These are phyloP conservation scores for Baronia brevicornis DNA, from an alignment of 2,888 invertebrate species.

Conservation along the genomic window DNA sequence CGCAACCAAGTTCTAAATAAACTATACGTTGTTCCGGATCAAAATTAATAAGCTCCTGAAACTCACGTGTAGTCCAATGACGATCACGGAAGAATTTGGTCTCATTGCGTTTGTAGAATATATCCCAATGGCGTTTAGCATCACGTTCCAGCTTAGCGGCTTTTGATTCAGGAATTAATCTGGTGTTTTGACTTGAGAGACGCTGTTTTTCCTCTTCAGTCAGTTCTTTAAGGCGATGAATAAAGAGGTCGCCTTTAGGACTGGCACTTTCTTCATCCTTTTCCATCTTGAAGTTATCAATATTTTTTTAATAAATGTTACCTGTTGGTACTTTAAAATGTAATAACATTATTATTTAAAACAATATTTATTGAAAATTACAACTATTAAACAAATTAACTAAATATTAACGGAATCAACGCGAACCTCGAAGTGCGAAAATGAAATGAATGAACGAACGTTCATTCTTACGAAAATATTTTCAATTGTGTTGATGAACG, in stretches of 20 bases:
- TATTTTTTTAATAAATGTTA: no score
- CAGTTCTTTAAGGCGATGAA: conserved; percentile 67
- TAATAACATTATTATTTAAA: no score
- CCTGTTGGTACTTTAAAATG: no score
- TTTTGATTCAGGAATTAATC: conserved; percentile 78
- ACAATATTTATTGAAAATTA: no score
- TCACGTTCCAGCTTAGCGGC: conserved; percentile 86
- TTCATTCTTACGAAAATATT: no score
- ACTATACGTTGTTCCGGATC: conserved; percentile 72
- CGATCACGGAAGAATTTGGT: conserved; percentile 95
- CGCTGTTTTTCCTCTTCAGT: conserved; percentile 76
- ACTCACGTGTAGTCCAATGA: conserved; percentile 97
- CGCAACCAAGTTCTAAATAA: conserved; percentile 93
- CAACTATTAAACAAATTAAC: no score
- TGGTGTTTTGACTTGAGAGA: conserved; percentile 79
- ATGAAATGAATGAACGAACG: no score
- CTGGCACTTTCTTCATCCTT: conserved; percentile 38
- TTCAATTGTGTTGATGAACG: no score
- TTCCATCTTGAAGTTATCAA: conserved; percentile 47
- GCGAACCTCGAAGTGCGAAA: no score
- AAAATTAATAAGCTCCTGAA: conserved; percentile 83
- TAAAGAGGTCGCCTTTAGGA: conserved; percentile 39
- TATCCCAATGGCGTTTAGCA: conserved; percentile 94
- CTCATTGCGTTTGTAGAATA: conserved; percentile 96
- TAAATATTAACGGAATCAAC: no score